Evolutionary conservation across 2,113 vertebrate genomes (phyloP).

Genomic region (Abramis brama): DNA sequence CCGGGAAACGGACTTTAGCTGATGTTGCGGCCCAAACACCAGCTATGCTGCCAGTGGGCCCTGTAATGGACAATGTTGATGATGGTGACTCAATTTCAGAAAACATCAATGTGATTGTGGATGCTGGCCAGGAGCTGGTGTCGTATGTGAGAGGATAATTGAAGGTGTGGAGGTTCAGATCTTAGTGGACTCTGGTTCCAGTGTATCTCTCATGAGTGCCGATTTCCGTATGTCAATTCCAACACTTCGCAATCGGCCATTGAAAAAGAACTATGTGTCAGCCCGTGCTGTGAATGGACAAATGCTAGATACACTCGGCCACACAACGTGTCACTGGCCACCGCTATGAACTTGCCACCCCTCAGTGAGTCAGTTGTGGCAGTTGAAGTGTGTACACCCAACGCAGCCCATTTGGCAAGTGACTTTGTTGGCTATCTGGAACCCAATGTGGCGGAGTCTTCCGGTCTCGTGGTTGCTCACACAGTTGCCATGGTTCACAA

Average conservation of each 20-base stretch:
- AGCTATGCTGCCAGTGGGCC: background rate
- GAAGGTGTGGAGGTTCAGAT: no score
- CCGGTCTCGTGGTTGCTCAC: background rate
- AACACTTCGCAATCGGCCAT: background rate
- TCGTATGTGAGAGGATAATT: no score
- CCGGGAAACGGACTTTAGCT: background rate
- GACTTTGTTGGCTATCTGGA: conserved; percentile 20
- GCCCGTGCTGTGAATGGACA: background rate
- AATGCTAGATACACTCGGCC: background rate
- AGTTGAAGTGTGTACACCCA: background rate
- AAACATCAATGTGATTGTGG: no score
- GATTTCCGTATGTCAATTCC: background rate
- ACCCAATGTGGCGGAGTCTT: conserved; percentile 11
- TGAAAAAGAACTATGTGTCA: background rate
- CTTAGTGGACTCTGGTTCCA: no score
- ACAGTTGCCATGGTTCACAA: background rate
- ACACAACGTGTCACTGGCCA: background rate
- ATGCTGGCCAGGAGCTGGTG: no score
- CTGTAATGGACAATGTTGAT: no score
- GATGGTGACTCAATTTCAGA: no score
- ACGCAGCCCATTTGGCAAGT: background rate
- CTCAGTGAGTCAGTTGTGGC: conserved; percentile 5
- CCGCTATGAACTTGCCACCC: background rate
- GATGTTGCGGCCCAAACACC: conserved; percentile 1
- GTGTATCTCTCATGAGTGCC: no score